Conservation (phyloP, 1,140 invertebrate genomes). For the Anastatus disparis region DNA sequence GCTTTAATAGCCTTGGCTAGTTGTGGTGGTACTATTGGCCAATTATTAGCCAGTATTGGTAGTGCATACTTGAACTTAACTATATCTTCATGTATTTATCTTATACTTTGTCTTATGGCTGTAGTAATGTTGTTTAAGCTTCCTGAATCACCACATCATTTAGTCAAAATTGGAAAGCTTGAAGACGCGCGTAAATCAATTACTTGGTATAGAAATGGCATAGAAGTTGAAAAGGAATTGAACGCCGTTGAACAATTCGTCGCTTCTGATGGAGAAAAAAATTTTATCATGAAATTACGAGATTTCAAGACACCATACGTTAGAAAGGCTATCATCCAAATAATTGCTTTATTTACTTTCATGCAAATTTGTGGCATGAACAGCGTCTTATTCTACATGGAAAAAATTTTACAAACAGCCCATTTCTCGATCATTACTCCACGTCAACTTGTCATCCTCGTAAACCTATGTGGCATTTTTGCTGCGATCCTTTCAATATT, state of each 20-base stretch:
- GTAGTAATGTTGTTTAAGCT: constrained; percentile 74
- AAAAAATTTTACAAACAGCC: no score
- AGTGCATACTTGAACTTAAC: constrained; percentile 71
- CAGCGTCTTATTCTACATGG: constrained; percentile 78
- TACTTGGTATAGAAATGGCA: constrained; percentile 32
- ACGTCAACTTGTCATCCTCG: no score
- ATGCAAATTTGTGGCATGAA: no score
- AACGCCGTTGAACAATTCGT: constrained; percentile 34
- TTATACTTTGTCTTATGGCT: constrained; percentile 78
- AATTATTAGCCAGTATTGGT: constrained; percentile 75
- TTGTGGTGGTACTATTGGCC: constrained; percentile 70
- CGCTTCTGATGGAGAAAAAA: neutral
- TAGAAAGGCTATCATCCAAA: constrained; percentile 72
- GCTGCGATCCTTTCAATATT: constrained; percentile 65
- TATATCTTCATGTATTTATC: constrained; percentile 69
- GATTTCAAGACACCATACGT: constrained; percentile 10
- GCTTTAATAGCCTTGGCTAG: constrained; percentile 73
- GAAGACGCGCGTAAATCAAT: constrained; percentile 69
- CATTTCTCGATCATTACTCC: no score
- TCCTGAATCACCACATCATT: constrained; percentile 82
- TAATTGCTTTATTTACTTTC: no score
- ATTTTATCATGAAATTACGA: constrained; percentile 14
- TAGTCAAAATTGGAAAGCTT: constrained; percentile 68
- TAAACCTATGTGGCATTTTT: constrained; percentile 74
- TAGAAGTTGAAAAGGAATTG: constrained; percentile 25